These are phyloP conservation scores for Lota lota DNA, from an alignment of 2,113 vertebrate species.

Conservation along the genomic window DNA sequence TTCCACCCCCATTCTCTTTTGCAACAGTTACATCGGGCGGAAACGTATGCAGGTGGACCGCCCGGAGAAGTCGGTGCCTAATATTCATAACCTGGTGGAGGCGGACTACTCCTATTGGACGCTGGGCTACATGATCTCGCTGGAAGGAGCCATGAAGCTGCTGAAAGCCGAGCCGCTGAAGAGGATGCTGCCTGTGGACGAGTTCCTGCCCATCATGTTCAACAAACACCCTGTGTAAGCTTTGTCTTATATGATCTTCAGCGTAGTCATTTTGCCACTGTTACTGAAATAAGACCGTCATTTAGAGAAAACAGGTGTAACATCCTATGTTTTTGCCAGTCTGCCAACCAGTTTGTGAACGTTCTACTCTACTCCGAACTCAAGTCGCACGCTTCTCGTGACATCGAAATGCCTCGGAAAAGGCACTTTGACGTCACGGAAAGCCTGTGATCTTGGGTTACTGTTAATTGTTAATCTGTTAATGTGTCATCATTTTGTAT, in stretches of 20 bases:
- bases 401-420: no score
- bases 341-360: neutral
- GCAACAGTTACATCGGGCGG: constrained; percentile 84
- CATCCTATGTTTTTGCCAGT: neutral
- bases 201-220: constrained; percentile 92
- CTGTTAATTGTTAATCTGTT: no score
- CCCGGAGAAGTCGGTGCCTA: constrained; percentile 83
- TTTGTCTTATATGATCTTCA: neutral
- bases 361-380: no score
- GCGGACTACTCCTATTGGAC: constrained; percentile 95
- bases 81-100: constrained; percentile 85
- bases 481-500: no score
- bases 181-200: constrained; percentile 87
- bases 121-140: constrained; percentile 84
- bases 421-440: no score
- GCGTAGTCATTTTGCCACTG: no score
- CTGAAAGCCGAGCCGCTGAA: constrained; percentile 78
- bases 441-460: no score
- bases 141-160: constrained; percentile 85
- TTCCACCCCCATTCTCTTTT: neutral
- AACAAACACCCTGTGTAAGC: constrained; percentile 92
- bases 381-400: no score
- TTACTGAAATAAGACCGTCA: no score
- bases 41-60: constrained; percentile 92
- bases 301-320: no score